Base-by-base conservation (phyloP, 2,113 vertebrate genomes). In the Mixornis gularis region DNA sequence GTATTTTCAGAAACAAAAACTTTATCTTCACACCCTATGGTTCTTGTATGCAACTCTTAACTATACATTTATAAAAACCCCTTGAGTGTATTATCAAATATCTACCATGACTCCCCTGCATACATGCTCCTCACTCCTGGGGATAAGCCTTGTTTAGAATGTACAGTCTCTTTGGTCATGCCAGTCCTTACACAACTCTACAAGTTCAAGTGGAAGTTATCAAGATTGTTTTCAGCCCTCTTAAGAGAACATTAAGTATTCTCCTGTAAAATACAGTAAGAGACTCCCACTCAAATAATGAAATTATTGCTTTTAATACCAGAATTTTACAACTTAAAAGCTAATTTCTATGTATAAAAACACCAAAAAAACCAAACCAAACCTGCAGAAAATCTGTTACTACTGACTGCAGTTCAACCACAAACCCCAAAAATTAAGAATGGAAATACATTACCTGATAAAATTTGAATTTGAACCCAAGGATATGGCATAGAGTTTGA, bases 391-490 rank as follows among this genome's bases (percentile, higher is more conserved):
- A 72, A 34, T 7, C 43, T 60, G 14, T 74, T 83, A 38, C 21
- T 22, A 56, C 49, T 46, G 40, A 68, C 32, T 82, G 24, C 15
- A 73, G 36, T 22, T 88, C 51, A 80, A 44, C 2, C 12, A 82
- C 2, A 3, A 58, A 71, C 40, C 13, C 0, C 13, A 53, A 64
- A 59, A 32, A 64, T 17, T 26, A 48, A 76, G 59, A 69, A 68
- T 9, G 2, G 49, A 89, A 74, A 69, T n/a, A 68, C 5, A 66
- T 97, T 97, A 99, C 99, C 99, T 99, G 99, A 95, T 99, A 99
- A 96, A 99, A 99, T 96, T 99, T 99, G 97, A 99, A 99, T 95
- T 99, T 99, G 97, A 99, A 99, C 59, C 99, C 99, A 90, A 99
- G 98, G 95, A 99, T 99, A 98, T 99, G 99, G 97, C 99, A 99